Base-by-base conservation (phyloP, 2,113 vertebrate genomes). In the Nanorana parkeri region DNA sequence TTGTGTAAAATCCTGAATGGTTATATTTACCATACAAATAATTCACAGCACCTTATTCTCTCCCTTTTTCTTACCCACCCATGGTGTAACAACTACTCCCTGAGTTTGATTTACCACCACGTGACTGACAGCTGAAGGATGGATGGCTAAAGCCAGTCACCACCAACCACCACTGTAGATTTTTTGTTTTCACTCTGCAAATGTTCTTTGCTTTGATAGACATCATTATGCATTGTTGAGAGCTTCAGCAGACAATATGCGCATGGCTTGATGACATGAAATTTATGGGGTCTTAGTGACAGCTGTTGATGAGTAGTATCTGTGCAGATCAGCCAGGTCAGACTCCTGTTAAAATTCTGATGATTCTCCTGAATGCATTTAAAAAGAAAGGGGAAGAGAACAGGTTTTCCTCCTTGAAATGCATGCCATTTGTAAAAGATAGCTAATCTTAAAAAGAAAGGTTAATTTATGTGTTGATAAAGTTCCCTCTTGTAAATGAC, bases 391-490 rank as follows among this genome's bases (percentile, higher is more conserved):
- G 64, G 28, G 16, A 11, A 52, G 78, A 41, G 32, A 71, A 63
- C 58, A 71, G 67, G 21, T 29, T 71, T 80, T 29, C 20, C 56
- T 80, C 36, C 78, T 63, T 80, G 67, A 80, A 80, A 80, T 80
- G 78, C 78, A 80, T 28, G 67, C 41, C 78, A 80, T 63, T 71
- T 80, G 66, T 80, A 68, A 71, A 52, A 80, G 67, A 80, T 72
- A 72, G 55, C 67, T 72, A 80, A 71, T 71, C 67, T 80, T 60
- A 54, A 80, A 71, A 60, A 71, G 63, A 80, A 71, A 71, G 55
- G 68, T 80, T 80, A 67, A 72, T 80, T 80, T 80, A 80, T 63
- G 36, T 80, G 67, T 71, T 80, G 78, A 80, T 80, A 80, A 80
- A 51, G 21, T 63, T 80, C 56, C 68, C 24, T 26, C 55, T 80